Base-by-base conservation (phyloP, 2,113 vertebrate genomes). In the Parus major region DNA sequence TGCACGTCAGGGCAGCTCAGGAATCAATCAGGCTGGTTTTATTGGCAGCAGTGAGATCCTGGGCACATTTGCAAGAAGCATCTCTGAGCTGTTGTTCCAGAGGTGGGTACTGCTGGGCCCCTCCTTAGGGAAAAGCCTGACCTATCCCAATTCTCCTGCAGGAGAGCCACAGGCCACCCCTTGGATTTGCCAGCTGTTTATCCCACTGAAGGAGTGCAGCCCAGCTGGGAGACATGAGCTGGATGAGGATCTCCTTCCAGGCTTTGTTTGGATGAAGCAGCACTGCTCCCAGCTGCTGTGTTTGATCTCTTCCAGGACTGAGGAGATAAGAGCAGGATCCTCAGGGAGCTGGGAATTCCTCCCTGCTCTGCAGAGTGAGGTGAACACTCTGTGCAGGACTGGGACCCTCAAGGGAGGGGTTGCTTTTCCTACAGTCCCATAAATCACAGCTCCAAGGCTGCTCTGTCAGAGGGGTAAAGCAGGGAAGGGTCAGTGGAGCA, bases 261-360 rank as follows among this genome's bases (percentile, higher is more conserved):
- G 78, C 57, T 90, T 70, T 92, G 78, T 86, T 94, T 83, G 84
- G 59, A 35, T 39, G 15, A 10, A 59, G 77, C 50, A 59, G 41
- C 0, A 1, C 57, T 6, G 6, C 57, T 88, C 75, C 78, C 75
- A 50, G 49, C 77, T 53, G 70, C 57, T 69, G 50, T 7, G 0
- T 15, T 90, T 76, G 72, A 79, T 88, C 81, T 71, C 70, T 80
- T 91, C 63, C 93, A 88, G 87, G 52, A 9, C 50, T 47, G 8
- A 39, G 79, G 72, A 65, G 90, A 80, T 77, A 77, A 81, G 33
- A 28, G 73, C 20, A 50, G 53, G 66, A 68, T 66, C 50, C 31
- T 68, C 35, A 19, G 0, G 0, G 47, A 50, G 79, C 23, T 21
- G 64, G 82, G 81, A 71, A 91, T 69, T 50, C 27, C 47, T 68